Conservation (phyloP, 2,797 vertebrate genomes). For the Brotula barbata region DNA sequence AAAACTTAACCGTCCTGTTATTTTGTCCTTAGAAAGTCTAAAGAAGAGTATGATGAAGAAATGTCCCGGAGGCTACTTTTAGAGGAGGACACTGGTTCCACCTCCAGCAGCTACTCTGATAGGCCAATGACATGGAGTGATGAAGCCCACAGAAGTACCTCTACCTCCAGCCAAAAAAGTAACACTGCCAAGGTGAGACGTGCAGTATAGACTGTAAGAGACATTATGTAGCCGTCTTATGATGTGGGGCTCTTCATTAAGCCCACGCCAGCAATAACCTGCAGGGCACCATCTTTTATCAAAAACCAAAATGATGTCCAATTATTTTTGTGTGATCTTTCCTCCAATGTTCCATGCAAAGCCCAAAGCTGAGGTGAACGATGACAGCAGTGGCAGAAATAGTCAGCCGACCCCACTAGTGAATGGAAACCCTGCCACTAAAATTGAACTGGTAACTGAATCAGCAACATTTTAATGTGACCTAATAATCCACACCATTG, state of each 20-base stretch:
- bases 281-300: neutral
- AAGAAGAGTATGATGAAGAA: constrained; percentile 94
- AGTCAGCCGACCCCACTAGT: constrained; percentile 38
- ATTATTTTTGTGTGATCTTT: neutral
- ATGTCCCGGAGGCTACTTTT: constrained; percentile 70
- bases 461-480: constrained; percentile 6
- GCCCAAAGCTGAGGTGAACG: constrained; percentile 46
- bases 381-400: constrained; percentile 33
- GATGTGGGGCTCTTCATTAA: constrained; percentile 1
- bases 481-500: neutral
- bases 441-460: constrained; percentile 49
- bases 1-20: neutral
- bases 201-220: neutral
- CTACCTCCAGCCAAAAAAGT: constrained; percentile 39
- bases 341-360: constrained; percentile 35
- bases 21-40: constrained; percentile 84
- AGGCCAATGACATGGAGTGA: constrained; percentile 42
- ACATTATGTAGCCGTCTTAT: no score
- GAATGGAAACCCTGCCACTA: constrained; percentile 54
- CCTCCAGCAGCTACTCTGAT: constrained; percentile 66
- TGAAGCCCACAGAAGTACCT: constrained; percentile 33
- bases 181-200: constrained; percentile 57
- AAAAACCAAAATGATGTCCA: no score
- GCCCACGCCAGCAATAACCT: neutral
- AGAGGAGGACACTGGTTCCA: constrained; percentile 66